Base-by-base conservation (phyloP, 2,113 vertebrate genomes). In the Cyrtonyx montezumae region DNA sequence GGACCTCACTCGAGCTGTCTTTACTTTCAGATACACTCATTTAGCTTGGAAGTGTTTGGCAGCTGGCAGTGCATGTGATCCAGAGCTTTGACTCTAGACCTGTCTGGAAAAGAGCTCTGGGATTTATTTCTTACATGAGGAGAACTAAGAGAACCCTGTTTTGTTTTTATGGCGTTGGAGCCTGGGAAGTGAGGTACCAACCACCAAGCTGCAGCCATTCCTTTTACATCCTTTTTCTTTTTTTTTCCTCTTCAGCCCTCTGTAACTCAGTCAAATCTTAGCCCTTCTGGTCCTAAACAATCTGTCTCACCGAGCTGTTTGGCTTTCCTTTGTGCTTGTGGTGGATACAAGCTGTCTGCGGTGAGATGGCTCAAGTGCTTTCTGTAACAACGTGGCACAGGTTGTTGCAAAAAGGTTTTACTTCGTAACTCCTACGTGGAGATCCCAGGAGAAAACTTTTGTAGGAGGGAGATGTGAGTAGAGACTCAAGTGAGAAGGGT, bases 11-110 rank as follows among this genome's bases (percentile, higher is more conserved):
- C 79, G 63, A 40, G 13, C 63, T 85, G 46, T 59, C 65, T 89
- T 79, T 73, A 8, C 43, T 49, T 66, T 91, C 63, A 74, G 68
- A 61, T 56, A n/a, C 56, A 23, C 71, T 91, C 65, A 30, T 18
- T 67, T 84, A 92, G 76, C 46, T 87, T 79, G 83, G 84, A 89
- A 70, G 75, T 85, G 75, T 73, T 84, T 93, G 61, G 75, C 55
- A 87, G 67, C 84, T 94, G 81, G 70, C 69, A 67, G 46, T 79
- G 63, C 15, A 1, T 65, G 55, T 63, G 77, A 77, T 89, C 55
- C 79, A 63, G 1, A 91, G 71, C 91, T 93, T 89, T 91, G 63
- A 84, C 55, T 94, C 85, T 63, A 51, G 59, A 79, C 79, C 28
- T 2, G 1, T 85, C 91, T 87, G 83, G 81, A 79, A 94, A 92